phyloP scores from a whole-genome alignment of 2,797 vertebrate species.

The Aplochiton taeniatus region DNA sequence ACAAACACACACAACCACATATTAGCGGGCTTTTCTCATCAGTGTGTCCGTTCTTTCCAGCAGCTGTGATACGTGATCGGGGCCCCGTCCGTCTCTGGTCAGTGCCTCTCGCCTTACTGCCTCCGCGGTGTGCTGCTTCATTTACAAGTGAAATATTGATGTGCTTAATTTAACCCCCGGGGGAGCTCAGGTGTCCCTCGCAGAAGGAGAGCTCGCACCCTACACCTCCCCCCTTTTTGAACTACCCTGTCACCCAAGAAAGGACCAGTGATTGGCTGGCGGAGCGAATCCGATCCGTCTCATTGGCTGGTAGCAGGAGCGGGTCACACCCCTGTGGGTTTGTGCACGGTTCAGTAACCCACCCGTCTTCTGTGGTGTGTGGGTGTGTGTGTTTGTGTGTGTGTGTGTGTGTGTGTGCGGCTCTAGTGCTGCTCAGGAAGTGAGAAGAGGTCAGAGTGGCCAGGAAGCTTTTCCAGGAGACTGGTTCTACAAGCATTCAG shows the following conservation, averaged over 20 bases:
- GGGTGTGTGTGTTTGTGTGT: conserved; percentile 6
- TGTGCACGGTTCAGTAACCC: neutral
- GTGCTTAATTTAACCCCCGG: conserved; percentile 74
- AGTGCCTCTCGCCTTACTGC: conserved; percentile 69
- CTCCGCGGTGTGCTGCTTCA: conserved; percentile 67
- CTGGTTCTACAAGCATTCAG: too few relatives aligned
- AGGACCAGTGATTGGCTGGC: conserved; percentile 31
- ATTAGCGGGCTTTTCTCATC: conserved; percentile 29
- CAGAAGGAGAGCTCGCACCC: conserved; percentile 4
- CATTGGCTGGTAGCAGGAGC: conserved; percentile 12
- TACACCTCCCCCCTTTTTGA: conserved; percentile 16
- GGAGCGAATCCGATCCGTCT: conserved; percentile 12
- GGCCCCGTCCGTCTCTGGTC: conserved; percentile 37
- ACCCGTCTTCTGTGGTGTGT: conserved; percentile 8
- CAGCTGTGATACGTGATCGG: conserved; percentile 59
- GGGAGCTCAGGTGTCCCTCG: conserved; percentile 66
- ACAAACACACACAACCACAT: conserved; percentile 10
- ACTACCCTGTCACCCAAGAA: neutral
- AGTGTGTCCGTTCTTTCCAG: conserved; percentile 59
- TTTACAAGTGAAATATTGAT: conserved; percentile 82
- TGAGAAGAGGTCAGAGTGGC: too few relatives aligned
- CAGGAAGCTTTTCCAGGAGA: too few relatives aligned
- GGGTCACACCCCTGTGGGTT: neutral
- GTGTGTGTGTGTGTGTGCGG: neutral
- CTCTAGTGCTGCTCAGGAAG: too few relatives aligned